These are phyloP conservation scores for Gymnoscopelus braueri DNA, from an alignment of 2,797 vertebrate genomes.

Conservation along the genomic window DNA sequence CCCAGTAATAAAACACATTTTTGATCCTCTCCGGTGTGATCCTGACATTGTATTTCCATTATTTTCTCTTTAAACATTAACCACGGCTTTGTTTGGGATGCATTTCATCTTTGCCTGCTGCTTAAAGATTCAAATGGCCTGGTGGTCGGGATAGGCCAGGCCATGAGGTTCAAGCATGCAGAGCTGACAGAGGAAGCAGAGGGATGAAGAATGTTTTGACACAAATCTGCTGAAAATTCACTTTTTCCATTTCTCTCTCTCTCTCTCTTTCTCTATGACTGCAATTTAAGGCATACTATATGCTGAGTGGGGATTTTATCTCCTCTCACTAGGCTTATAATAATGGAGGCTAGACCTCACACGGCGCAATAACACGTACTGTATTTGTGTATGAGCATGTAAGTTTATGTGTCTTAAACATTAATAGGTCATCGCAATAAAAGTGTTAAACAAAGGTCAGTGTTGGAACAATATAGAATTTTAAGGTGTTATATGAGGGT, in stretches of 20 bases:
- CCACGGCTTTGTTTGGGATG: slow-evolving; percentile 83
- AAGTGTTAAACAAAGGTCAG: too few species aligned
- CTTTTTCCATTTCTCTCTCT: slow-evolving; percentile 46
- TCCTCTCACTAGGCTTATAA: slow-evolving; percentile 43
- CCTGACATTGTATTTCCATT: slow-evolving; percentile 91
- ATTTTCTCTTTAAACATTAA: slow-evolving; percentile 98
- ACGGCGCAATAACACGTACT: slow-evolving; percentile 23
- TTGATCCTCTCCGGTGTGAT: slow-evolving; percentile 80
- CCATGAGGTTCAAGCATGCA: slow-evolving; percentile 67
- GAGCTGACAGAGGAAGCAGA: slow-evolving; percentile 73
- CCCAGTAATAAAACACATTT: slow-evolving; percentile 83
- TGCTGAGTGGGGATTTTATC: slow-evolving; percentile 77
- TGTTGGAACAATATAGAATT: too few species aligned
- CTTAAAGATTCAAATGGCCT: slow-evolving; percentile 80
- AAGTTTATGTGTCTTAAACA: neutral
- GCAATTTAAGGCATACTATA: slow-evolving; percentile 68
- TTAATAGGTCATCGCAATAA: neutral
- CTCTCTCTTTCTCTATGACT: slow-evolving; percentile 54
- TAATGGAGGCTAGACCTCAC: slow-evolving; percentile 52
- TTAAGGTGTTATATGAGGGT: too few species aligned
- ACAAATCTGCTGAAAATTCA: slow-evolving; percentile 83
- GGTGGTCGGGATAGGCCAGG: slow-evolving; percentile 67
- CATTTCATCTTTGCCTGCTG: slow-evolving; percentile 70
- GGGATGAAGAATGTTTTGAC: slow-evolving; percentile 67
- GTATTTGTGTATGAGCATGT: neutral